Percentiles rank a stretch among this genome's conserved stretches.
These are phyloP conservation scores for Sarcophaga carnaria DNA, from an alignment of 2,888 invertebrate species.

Conservation along the genomic window DNA sequence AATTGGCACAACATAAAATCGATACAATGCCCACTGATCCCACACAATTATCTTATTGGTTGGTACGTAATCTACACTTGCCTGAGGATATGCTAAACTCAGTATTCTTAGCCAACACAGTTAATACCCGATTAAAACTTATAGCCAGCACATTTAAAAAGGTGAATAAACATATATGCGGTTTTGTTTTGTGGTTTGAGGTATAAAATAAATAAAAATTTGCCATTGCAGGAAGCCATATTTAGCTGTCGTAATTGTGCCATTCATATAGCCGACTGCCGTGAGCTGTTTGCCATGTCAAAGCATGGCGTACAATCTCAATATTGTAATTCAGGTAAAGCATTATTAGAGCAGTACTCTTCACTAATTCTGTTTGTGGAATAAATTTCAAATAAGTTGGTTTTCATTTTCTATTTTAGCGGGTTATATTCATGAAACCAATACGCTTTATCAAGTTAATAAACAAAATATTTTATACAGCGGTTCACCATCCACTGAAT, in stretches of 20 bases:
- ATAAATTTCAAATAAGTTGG: background rate
- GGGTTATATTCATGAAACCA: constrained; percentile 91
- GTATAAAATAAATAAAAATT: background rate
- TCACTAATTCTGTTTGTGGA: too few species aligned
- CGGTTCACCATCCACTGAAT: constrained; percentile 86
- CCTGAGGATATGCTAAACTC: constrained; percentile 85
- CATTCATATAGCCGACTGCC: constrained; percentile 85
- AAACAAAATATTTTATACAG: constrained; percentile 82
- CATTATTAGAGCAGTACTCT: too few species aligned
- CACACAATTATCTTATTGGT: constrained; percentile 89
- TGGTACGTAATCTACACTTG: constrained; percentile 89
- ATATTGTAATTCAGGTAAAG: constrained; percentile 88
- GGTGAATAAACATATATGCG: constrained; percentile 61
- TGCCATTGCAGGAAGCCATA: constrained; percentile 81
- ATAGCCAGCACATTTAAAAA: constrained; percentile 78
- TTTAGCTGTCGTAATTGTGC: constrained; percentile 84
- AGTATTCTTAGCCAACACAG: constrained; percentile 86
- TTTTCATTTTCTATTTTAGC: constrained; percentile 74
- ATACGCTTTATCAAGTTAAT: constrained; percentile 85
- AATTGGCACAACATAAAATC: constrained; percentile 78
- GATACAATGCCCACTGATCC: constrained; percentile 86
- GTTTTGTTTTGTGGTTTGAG: background rate
- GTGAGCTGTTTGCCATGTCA: constrained; percentile 90
- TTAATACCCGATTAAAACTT: constrained; percentile 85
- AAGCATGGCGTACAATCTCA: constrained; percentile 90